A percentile compares a stretch with the other conserved stretches of the same genome.
phyloP scores from a whole-genome alignment of 2,888 invertebrate species.

The Drosophila barbarae region DNA sequence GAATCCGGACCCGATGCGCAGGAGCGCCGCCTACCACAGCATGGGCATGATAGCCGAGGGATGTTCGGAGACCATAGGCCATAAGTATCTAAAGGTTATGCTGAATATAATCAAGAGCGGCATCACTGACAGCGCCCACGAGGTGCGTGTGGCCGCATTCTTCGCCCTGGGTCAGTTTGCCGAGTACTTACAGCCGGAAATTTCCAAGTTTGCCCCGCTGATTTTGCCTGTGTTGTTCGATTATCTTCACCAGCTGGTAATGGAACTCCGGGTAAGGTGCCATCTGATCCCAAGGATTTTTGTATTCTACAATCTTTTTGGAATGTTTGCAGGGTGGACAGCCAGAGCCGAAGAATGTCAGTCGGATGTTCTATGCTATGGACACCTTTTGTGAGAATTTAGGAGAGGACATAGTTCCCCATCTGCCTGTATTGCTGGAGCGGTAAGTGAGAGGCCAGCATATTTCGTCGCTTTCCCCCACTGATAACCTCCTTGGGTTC shows the following conservation, averaged over 20 bases:
- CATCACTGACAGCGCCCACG: slow-evolving; percentile 83
- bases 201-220: slow-evolving; percentile 86
- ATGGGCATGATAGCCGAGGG: slow-evolving; percentile 89
- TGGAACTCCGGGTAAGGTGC: slow-evolving; percentile 80
- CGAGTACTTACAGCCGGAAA: slow-evolving; percentile 89
- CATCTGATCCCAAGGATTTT: not conserved
- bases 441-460: slow-evolving; percentile 75
- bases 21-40: slow-evolving; percentile 86
- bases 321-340: slow-evolving; percentile 75
- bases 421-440: slow-evolving; percentile 86
- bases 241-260: slow-evolving; percentile 83
- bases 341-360: slow-evolving; percentile 83
- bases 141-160: slow-evolving; percentile 87
- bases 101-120: slow-evolving; percentile 86
- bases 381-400: slow-evolving; percentile 90
- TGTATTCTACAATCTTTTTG: slow-evolving; percentile 27
- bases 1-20: slow-evolving; percentile 82
- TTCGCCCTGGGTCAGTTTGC: slow-evolving; percentile 91
- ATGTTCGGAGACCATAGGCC: slow-evolving; percentile 87
- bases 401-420: slow-evolving; percentile 86
- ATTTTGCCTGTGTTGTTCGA: slow-evolving; percentile 87
- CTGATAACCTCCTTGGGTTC: not conserved
- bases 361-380: slow-evolving; percentile 88
- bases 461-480: not conserved
- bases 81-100: slow-evolving; percentile 85